Conservation (phyloP, 2,888 invertebrate genomes). For the Eledona agricola region DNA sequence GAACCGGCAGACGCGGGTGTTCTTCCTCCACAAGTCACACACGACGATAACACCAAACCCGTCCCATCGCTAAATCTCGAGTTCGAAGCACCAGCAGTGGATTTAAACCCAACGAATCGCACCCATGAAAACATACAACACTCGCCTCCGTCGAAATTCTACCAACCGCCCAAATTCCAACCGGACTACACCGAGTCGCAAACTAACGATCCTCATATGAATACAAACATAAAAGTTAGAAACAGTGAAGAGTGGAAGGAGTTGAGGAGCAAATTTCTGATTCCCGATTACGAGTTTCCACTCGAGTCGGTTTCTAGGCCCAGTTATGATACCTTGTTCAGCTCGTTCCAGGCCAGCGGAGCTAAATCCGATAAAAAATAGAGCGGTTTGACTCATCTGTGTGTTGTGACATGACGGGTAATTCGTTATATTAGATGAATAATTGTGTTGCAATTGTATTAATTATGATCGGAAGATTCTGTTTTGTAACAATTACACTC, state of each 20-base stretch:
- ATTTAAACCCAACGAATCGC: slow-evolving; percentile 11
- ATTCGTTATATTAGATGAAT: no score
- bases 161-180: slow-evolving; percentile 46
- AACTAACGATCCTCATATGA: no score
- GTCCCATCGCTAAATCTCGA: slow-evolving; percentile 31
- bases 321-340: slow-evolving; percentile 57
- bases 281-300: slow-evolving; percentile 62
- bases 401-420: no score
- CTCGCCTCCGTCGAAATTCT: slow-evolving; percentile 45
- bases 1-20: slow-evolving; percentile 22
- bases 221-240: no score
- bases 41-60: background rate
- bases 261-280: slow-evolving; percentile 56
- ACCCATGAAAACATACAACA: slow-evolving; percentile 5
- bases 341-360: slow-evolving; percentile 56
- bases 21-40: slow-evolving; percentile 21
- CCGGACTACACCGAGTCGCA: slow-evolving; percentile 42
- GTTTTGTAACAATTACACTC: no score
- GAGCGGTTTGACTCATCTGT: no score
- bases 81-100: slow-evolving; percentile 31
- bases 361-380: slow-evolving; percentile 11
- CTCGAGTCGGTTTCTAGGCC: slow-evolving; percentile 57
- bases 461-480: no score
- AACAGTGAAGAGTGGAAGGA: slow-evolving; percentile 53
- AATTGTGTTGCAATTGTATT: no score